Base-by-base conservation (phyloP, 2,888 invertebrate species). In the Azorinus chamasolen region DNA sequence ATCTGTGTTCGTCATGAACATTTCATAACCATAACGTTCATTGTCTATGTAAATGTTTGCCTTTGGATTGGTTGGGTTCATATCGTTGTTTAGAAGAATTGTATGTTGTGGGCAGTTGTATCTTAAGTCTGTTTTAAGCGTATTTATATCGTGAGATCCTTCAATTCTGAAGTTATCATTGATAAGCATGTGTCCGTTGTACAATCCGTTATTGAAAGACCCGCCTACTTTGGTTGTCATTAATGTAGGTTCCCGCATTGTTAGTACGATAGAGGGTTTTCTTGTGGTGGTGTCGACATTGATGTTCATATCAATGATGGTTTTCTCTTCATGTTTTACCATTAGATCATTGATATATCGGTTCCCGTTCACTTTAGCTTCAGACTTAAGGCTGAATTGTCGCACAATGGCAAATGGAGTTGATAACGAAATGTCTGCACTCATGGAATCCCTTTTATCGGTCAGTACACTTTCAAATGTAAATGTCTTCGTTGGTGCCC, bases 21-120 rank as follows among this genome's bases (percentile, higher is more conserved):
- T 57, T 12, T 77, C 70, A 48, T 77, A 81, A 10, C 77, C 81
- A 27, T 80, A 80, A 18, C 46, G 72, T 32, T 20, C 50, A 43
- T 45, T 46, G 25, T 76, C 54, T 1, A 70, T 25, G 10, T 41
- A 25, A 6, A 77, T 14, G 8, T 57, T 43, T 37, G 68, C 45
- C 18, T 41, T 62, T 24, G 62, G 58, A 25, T 50, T 62, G 4
- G 43, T 20, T 32, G 2, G 46, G 20, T 32, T 59, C 18, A 72
- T 22, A 10, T 22, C 41, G 18, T 58, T 62, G 14, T 57, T 24
- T 0, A 66, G 20, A 20, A 43, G 18, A 14, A 66, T 27, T n/a
- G 50, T 51, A 22, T 50, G 57, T 22, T 22, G 24, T 32, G 64
- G 50, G 32, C 75, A 70, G 20, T 45, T 41, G 45, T 76, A 64